phyloP scores from a whole-genome alignment of 2,113 vertebrate genomes.

The Nerophis ophidion region DNA sequence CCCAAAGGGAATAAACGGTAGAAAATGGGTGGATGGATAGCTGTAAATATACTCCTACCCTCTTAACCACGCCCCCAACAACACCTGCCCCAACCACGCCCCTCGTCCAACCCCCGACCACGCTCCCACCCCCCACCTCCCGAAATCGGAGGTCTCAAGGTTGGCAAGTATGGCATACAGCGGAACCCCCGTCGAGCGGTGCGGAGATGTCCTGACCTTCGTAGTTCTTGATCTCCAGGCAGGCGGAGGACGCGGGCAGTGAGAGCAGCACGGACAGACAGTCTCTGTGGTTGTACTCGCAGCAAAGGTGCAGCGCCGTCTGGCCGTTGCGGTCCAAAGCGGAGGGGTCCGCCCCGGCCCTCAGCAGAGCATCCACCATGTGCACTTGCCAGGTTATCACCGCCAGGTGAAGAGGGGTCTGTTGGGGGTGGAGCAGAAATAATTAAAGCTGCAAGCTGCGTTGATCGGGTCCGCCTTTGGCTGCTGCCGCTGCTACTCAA shows the following conservation, averaged over 20 bases:
- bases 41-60: too few species aligned
- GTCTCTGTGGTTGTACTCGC: slow-evolving; percentile 71
- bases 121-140: too few species aligned
- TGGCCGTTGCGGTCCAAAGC: slow-evolving; percentile 82
- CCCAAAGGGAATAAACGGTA: too few species aligned
- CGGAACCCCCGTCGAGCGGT: neutral
- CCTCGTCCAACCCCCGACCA: too few species aligned
- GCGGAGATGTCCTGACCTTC: slow-evolving; percentile 67
- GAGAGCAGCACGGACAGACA: slow-evolving; percentile 73
- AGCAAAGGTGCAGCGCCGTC: slow-evolving; percentile 79
- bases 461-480: too few species aligned
- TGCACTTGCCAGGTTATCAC: slow-evolving; percentile 78
- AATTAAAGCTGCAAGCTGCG: too few species aligned
- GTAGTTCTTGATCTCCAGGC: slow-evolving; percentile 78
- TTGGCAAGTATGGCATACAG: too few species aligned
- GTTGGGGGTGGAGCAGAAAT: slow-evolving; percentile 7
- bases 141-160: too few species aligned
- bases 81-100: too few species aligned
- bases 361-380: slow-evolving; percentile 70
- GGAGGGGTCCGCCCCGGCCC: slow-evolving; percentile 71
- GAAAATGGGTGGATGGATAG: too few species aligned
- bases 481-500: too few species aligned
- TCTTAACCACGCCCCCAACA: too few species aligned
- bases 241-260: slow-evolving; percentile 24
- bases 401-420: slow-evolving; percentile 87